These are phyloP conservation scores for Gnathonemus echidnorhynchus DNA, from an alignment of 2,113 vertebrate genomes.

Conservation along the genomic window DNA sequence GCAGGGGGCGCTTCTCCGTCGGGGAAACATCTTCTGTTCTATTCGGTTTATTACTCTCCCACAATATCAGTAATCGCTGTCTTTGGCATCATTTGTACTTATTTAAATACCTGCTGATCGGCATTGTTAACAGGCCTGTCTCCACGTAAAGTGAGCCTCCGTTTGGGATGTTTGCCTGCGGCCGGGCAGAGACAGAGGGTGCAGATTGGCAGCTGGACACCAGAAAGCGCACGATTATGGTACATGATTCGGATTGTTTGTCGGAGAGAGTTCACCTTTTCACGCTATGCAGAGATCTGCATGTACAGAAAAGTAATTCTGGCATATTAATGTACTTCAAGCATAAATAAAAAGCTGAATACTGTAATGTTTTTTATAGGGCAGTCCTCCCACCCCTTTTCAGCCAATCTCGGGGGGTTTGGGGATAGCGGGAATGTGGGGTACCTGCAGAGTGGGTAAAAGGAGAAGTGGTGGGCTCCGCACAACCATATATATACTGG, in stretches of 20 bases:
- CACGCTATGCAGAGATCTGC: background rate
- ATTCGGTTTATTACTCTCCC: background rate
- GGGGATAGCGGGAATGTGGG: background rate
- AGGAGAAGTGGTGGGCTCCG: background rate
- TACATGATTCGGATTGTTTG: background rate
- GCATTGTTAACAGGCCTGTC: background rate
- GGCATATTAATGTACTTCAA: background rate
- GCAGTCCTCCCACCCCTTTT: background rate
- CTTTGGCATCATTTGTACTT: background rate
- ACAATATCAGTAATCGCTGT: background rate
- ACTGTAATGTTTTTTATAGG: background rate
- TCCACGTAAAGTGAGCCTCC: background rate
- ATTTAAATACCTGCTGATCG: background rate
- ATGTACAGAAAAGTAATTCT: background rate
- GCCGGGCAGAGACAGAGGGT: background rate
- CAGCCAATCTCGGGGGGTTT: too few relatives aligned
- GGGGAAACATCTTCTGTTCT: background rate
- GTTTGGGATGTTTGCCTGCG: background rate
- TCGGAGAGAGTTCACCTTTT: background rate
- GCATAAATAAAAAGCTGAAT: background rate
- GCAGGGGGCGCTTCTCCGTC: background rate
- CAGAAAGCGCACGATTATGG: background rate
- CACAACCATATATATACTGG: too few relatives aligned
- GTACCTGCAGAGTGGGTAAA: background rate
- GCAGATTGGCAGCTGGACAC: background rate